Evolutionary conservation across 2,888 invertebrate species (phyloP).

Genomic region (Agrotis exclamationis): DNA sequence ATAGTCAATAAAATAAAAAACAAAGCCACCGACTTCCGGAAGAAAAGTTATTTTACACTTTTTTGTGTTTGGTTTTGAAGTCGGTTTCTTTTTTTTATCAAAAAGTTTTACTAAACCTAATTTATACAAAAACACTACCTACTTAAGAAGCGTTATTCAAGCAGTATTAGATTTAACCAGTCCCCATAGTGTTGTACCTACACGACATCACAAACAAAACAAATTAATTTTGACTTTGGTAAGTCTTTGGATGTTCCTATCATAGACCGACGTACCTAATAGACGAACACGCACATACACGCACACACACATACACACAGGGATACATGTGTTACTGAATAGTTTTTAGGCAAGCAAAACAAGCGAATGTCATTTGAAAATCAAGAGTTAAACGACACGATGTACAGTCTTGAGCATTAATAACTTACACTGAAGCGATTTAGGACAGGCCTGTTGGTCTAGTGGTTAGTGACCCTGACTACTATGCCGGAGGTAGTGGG

Average conservation of each 20-base stretch:
- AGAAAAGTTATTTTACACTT: too few relatives aligned
- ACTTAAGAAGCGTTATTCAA: neutral
- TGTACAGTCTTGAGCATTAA: neutral
- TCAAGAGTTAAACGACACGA: slow-evolving; percentile 74
- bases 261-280: slow-evolving; percentile 38
- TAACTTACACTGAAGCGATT: neutral
- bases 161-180: neutral
- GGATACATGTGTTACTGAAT: slow-evolving; percentile 46
- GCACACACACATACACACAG: slow-evolving; percentile 21
- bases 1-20: too few relatives aligned
- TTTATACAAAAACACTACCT: too few relatives aligned
- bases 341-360: slow-evolving; percentile 66
- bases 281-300: slow-evolving; percentile 29
- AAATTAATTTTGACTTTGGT: slow-evolving; percentile 44
- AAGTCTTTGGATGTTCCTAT: slow-evolving; percentile 33
- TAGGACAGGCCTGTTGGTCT: too few relatives aligned
- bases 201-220: slow-evolving; percentile 1
- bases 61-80: too few relatives aligned
- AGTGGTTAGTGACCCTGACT: too few relatives aligned
- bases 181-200: neutral
- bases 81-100: too few relatives aligned
- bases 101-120: neutral
- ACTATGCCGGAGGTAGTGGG: too few relatives aligned
- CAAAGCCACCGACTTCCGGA: too few relatives aligned
- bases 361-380: slow-evolving; percentile 74